phyloP scores from a whole-genome alignment of 1,140 invertebrate genomes.

The Lineus longissimus region DNA sequence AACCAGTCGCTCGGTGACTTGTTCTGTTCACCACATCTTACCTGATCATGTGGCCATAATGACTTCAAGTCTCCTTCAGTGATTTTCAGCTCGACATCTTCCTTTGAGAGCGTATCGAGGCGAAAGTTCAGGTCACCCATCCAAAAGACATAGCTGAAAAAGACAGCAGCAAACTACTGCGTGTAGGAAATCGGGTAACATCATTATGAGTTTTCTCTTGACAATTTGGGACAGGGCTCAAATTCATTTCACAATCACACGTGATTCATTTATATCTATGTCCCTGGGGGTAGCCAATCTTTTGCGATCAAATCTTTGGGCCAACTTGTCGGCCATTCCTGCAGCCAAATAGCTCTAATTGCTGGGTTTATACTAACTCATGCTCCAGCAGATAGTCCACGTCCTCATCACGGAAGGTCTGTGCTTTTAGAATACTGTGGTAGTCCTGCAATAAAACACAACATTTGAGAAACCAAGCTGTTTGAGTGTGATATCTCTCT shows the following conservation, averaged over 20 bases:
- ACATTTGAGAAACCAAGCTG: too few relatives aligned
- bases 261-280: too few relatives aligned
- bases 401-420: slow-evolving; percentile 62
- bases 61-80: slow-evolving; percentile 62
- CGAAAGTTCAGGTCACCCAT: slow-evolving; percentile 93
- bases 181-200: too few relatives aligned
- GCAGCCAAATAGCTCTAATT: too few relatives aligned
- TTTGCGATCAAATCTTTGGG: too few relatives aligned
- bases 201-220: slow-evolving; percentile 4
- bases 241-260: too few relatives aligned
- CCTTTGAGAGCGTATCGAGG: slow-evolving; percentile 62
- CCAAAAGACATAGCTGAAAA: slow-evolving; percentile 75
- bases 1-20: too few relatives aligned
- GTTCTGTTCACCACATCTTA: slow-evolving; percentile 24
- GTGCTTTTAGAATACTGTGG: slow-evolving; percentile 66
- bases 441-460: slow-evolving; percentile 66
- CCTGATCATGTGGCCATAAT: slow-evolving; percentile 55
- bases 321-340: too few relatives aligned
- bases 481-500: too few relatives aligned
- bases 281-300: too few relatives aligned
- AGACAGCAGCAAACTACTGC: not conserved
- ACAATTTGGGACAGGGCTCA: too few relatives aligned
- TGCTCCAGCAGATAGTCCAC: slow-evolving; percentile 82
- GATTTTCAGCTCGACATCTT: slow-evolving; percentile 66
- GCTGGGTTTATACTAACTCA: slow-evolving; percentile 79